Evolutionary conservation across 2,797 vertebrate species (phyloP), one percentile per base, ranked within the genome.

Genomic region (Bradypodion ventrale): DNA sequence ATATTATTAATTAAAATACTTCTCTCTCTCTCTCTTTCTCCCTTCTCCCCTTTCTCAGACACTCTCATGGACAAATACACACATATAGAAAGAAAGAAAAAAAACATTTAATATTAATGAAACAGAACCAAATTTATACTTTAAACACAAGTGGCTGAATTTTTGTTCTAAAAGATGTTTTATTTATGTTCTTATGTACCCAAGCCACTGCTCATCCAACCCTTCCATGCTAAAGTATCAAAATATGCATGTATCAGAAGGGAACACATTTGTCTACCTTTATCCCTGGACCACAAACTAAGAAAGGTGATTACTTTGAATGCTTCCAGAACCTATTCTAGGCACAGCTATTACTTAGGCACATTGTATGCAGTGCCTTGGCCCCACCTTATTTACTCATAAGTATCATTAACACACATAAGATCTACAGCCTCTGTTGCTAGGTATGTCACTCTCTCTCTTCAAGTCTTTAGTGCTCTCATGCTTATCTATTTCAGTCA

Each of bases 401-500:
- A 97, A 97, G 97, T 97, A 97, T 98, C 97, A 97, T 97, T 98
- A 98, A 97, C 97, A 97, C 94, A 65, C 42, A 93, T 92, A 94
- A 97, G 96, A 96, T 96, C 94, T 88, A 95, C 96, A 95, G 95
- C 97, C 97, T 97, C 95, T 96, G 85, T 90, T 96, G 95, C 95
- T 94, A 94, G 92, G 92, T 94, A 88, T 96, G 94, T 95, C 96
- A 95, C 95, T 95, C 92, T 95, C 95, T 96, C 93, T 97, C 96
- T 95, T 95, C 95, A 97, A 96, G 96, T 97, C 97, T 98, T 98
- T 97, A 97, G 97, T 96, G 96, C 96, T 96, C 96, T 95, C 91
- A 95, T 96, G 94, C 97, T 99, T 99, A 99, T 99, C 98, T 97
- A 96, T 97, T 97, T 96, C 96, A 98, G 97, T 98, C 98, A 97